Evolutionary conservation across 2,888 invertebrate genomes (phyloP).

Genomic region (Thera obeliscata): DNA sequence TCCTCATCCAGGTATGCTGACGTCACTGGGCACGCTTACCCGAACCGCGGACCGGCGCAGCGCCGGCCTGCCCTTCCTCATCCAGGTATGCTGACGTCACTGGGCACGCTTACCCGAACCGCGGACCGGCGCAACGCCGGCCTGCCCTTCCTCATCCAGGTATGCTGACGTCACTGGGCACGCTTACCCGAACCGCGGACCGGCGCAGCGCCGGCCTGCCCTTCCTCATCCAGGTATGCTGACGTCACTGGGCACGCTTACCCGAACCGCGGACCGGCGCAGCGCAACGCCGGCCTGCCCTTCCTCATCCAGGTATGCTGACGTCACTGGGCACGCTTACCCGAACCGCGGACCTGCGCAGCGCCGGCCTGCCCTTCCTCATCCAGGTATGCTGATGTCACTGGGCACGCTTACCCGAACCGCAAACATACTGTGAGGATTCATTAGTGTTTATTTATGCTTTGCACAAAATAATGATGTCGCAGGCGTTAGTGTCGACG

Average conservation of each 20-base stretch:
- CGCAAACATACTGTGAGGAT: too few relatives aligned
- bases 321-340: conserved; percentile 55
- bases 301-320: conserved; percentile 91
- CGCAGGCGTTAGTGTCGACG: conserved; percentile 32
- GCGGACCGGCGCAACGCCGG: conserved; percentile 96
- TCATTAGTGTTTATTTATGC: too few relatives aligned
- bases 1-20: conserved; percentile 89
- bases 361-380: conserved; percentile 97
- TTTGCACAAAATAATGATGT: too few relatives aligned
- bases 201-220: conserved; percentile 97
- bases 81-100: not conserved
- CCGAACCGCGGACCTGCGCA: conserved; percentile 90
- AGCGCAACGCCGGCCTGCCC: conserved; percentile 98
- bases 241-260: conserved; percentile 55
- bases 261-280: conserved; percentile 89
- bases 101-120: conserved; percentile 68
- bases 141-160: conserved; percentile 95
- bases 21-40: too few relatives aligned
- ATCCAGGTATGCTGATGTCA: conserved; percentile 85
- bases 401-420: not conserved
- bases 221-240: conserved; percentile 91
- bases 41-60: too few relatives aligned
- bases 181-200: conserved; percentile 86
- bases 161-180: conserved; percentile 53
- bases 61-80: too few relatives aligned